phyloP scores from a whole-genome alignment of 2,797 vertebrate species.

The Poeciliopsis infans region DNA sequence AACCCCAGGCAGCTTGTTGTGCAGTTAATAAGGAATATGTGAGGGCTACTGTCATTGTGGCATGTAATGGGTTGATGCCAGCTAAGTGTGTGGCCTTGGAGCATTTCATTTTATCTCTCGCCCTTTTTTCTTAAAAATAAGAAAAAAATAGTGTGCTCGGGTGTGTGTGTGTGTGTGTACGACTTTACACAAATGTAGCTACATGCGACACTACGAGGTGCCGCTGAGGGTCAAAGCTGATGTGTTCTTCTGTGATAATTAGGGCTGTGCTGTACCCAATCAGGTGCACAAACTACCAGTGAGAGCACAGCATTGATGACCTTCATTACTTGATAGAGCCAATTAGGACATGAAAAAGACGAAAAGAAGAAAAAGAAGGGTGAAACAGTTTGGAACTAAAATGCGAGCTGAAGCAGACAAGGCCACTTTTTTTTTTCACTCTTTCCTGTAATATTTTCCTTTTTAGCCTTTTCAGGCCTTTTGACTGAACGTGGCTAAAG shows the following conservation, averaged over 20 bases:
- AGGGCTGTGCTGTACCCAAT: conserved; percentile 62
- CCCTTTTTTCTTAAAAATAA: conserved; percentile 64
- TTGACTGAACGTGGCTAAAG: conserved; percentile 26
- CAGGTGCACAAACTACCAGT: conserved; percentile 45
- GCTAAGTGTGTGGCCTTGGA: conserved; percentile 54
- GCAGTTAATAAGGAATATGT: conserved; percentile 71
- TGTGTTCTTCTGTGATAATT: conserved; percentile 75
- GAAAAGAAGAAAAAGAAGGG: conserved; percentile 20
- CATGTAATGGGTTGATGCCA: conserved; percentile 49
- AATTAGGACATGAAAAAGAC: conserved; percentile 65
- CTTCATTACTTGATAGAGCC: conserved; percentile 76
- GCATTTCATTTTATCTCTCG: conserved; percentile 55
- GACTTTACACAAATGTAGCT: conserved; percentile 31
- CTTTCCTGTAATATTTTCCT: conserved; percentile 37
- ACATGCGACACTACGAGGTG: conserved; percentile 33
- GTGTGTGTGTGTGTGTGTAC: conserved; percentile 10
- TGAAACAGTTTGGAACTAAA: conserved; percentile 34
- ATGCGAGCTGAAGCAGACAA: conserved; percentile 23
- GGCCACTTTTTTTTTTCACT: conserved; percentile 13
- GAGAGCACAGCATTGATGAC: conserved; percentile 66
- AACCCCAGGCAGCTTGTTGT: conserved; percentile 64
- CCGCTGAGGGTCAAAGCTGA: conserved; percentile 51
- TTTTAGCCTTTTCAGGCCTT: conserved; percentile 33
- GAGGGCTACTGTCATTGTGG: conserved; percentile 58
- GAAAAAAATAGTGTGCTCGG: not conserved